Base-by-base conservation (phyloP, 2,797 vertebrate genomes). In the Pogoniulus pusillus region DNA sequence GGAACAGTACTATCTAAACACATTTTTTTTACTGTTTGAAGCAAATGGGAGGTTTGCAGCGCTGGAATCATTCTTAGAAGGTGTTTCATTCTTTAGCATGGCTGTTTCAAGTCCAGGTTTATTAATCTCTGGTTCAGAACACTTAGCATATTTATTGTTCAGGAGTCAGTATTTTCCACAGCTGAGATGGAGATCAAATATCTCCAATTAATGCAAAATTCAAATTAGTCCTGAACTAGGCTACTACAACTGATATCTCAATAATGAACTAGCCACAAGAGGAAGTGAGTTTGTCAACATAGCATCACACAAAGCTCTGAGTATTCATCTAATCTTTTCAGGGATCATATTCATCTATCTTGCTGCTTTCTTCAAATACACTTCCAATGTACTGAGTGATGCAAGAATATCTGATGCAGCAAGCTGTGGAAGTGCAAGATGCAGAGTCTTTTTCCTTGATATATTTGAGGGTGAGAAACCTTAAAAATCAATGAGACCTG, bases 191-290 rank as follows among this genome's bases (percentile, higher is more conserved):
- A 93, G 60, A 78, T 75, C 53, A 85, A 89, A 81, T 54, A 20
- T 57, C 8, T 87, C 43, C 29, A 85, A 90, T 85, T 93, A 94
- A 93, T 90, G 65, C 69, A 87, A 82, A 88, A 93, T 90, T 93
- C 49, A 93, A 93, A 91, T 95, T 58, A 84, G 69, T 59, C 75
- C 82, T 90, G 84, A 84, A 65, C 75, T 91, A 10, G 72, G 70
- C 19, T 79, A 34, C 69, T 85, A 53, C 54, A 86, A 24, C 45
- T 84, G 75, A 24, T 64, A 80, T 88, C 62, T 91, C 41, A 89
- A 12, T 82, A 88, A 92, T 65, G 41, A 83, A 47, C n/a, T 76
- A 84, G 30, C 54, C 53, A 23, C 64, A 69, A 72, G 64, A 95
- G 85, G 74, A 93, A 91, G 45, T 0, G 0, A 2, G 16, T 91